Evolutionary conservation across 2,113 vertebrate genomes (phyloP), one percentile per base, ranked within the genome.

Genomic region (Microtus richardsoni): DNA sequence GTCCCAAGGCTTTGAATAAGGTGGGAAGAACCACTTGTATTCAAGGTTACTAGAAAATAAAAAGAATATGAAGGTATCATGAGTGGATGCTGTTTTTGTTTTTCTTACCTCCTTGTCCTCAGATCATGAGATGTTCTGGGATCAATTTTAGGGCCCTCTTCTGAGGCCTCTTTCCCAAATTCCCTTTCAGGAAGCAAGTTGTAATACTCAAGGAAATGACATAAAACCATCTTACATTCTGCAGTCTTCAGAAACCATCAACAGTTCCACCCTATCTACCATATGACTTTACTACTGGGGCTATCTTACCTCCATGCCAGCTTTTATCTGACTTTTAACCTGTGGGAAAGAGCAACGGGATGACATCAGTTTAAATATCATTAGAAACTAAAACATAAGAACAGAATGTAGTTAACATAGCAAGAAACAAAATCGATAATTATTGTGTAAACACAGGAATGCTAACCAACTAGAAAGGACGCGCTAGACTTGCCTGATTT

Each of bases 161-260:
- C 58, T 39, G 28, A 39, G 77, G 9, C 33, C 54, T 71, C 78
- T 77, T 52, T 84, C 41, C 36, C 44, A 82, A 85, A 85, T 22
- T 30, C 30, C 44, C 33, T 75, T 82, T 94, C 71, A 89, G 89
- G 66, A 96, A 91, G 13, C 66, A 86, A 83, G 39, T 36, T 75
- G 30, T 52, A 58, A 36, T 33, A 62, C 16, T 93, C 71, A 88
- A 96, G 95, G 88, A 92, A 95, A 24, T 78, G 47, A 87, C 89
- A 73, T 94, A 54, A 82, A 75, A 66, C 36, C 71, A 8, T 54
- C 73, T 74, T 54, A 14, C 0, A 52, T 12, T 86, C 75, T 71
- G 49, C 44, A 13, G 41, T 93, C 78, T 82, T 83, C 80, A 79
- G 26, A 75, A 92, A 75, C 33, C 36, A 83, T 73, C 85, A 70